phyloP scores from a whole-genome alignment of 2,888 invertebrate genomes.

The Clunio marinus region DNA sequence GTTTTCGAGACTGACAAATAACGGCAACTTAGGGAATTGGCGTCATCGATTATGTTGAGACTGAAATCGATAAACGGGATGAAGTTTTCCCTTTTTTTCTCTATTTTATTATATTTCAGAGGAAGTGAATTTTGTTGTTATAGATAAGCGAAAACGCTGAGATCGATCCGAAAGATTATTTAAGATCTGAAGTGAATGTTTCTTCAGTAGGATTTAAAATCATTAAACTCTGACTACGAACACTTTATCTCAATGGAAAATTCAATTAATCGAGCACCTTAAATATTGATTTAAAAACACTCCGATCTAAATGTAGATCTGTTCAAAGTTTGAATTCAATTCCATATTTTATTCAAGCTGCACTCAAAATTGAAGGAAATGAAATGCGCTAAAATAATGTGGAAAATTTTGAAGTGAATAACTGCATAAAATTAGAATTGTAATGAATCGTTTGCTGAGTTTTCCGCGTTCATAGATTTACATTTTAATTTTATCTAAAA shows the following conservation, averaged over 20 bases:
- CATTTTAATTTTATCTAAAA: conserved; percentile 31
- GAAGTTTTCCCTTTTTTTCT: too few relatives aligned
- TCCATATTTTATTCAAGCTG: not conserved
- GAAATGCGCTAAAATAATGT: conserved; percentile 22
- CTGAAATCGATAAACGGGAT: not conserved
- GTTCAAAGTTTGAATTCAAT: not conserved
- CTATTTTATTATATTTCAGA: too few relatives aligned
- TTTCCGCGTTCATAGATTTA: conserved; percentile 23
- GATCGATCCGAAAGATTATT: too few relatives aligned
- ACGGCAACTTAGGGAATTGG: conserved; percentile 27
- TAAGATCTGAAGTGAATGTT: too few relatives aligned
- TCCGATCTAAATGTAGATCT: too few relatives aligned
- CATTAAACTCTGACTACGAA: too few relatives aligned
- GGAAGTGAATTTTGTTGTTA: too few relatives aligned
- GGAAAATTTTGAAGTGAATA: conserved; percentile 3
- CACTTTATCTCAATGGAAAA: too few relatives aligned
- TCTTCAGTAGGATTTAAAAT: not conserved
- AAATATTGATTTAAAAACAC: too few relatives aligned
- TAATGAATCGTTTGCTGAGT: conserved; percentile 22
- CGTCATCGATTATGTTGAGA: not conserved
- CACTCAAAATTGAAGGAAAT: not conserved
- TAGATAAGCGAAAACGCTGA: too few relatives aligned
- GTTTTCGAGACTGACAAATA: conserved; percentile 29
- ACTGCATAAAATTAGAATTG: conserved; percentile 35
- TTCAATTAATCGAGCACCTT: too few relatives aligned